phyloP scores from a whole-genome alignment of 2,888 invertebrate species.

The Xylota sylvarum region DNA sequence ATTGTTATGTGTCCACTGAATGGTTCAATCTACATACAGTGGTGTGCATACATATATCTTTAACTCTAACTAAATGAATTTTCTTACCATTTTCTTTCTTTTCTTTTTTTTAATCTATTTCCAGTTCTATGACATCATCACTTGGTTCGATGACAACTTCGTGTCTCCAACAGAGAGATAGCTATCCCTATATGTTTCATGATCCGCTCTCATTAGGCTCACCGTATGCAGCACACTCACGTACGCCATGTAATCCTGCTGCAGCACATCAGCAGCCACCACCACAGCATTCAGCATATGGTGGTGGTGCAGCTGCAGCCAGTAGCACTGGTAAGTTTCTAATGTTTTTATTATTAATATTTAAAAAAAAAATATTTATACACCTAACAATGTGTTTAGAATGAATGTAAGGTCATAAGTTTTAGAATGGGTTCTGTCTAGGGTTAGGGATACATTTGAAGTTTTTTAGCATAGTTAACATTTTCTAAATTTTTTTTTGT shows the following conservation, averaged over 20 bases:
- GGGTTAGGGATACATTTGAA: too few species aligned
- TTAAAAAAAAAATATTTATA: background rate
- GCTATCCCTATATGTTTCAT: conserved; percentile 96
- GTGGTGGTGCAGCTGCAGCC: conserved; percentile 85
- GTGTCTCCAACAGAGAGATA: conserved; percentile 93
- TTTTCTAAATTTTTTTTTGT: too few species aligned
- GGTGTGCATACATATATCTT: too few species aligned
- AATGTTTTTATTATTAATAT: background rate
- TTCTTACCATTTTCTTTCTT: conserved; percentile 6
- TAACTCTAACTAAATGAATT: too few species aligned
- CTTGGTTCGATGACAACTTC: conserved; percentile 92
- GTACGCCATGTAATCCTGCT: conserved; percentile 89
- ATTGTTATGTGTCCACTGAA: too few species aligned
- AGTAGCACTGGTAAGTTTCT: conserved; percentile 87
- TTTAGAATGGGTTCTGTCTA: too few species aligned
- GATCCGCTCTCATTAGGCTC: conserved; percentile 92
- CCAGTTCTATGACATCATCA: conserved; percentile 94
- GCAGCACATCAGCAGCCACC: conserved; percentile 92
- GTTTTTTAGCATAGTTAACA: too few species aligned
- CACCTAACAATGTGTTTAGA: background rate
- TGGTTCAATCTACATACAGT: too few species aligned
- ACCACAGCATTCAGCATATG: conserved; percentile 88
- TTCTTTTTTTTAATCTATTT: conserved; percentile 29
- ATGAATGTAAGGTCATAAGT: background rate
- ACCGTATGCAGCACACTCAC: conserved; percentile 89